Percentiles rank a stretch among this genome's conserved stretches.
These are phyloP conservation scores for Myiotriccus ornatus DNA, from an alignment of 2,797 vertebrate species.

Conservation along the genomic window DNA sequence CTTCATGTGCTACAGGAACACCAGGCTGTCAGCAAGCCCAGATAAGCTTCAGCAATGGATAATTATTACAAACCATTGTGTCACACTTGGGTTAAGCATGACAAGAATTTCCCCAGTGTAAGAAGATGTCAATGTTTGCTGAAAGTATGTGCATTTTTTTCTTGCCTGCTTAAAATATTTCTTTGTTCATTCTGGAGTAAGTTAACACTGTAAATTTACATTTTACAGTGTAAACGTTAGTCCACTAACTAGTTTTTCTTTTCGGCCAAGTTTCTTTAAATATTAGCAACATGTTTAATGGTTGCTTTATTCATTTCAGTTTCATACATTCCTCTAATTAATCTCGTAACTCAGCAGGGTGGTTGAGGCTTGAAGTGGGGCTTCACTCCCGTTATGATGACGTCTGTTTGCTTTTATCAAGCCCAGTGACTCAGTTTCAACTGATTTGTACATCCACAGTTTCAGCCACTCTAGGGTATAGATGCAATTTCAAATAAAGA, in stretches of 20 bases:
- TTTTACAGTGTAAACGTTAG: conserved; percentile 6
- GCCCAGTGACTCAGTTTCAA: conserved; percentile 39
- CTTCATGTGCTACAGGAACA: not conserved
- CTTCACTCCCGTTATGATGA: not conserved
- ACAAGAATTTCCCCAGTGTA: conserved; percentile 13
- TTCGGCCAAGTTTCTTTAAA: not conserved
- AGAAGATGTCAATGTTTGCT: not conserved
- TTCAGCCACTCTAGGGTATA: not conserved
- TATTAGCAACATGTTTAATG: not conserved
- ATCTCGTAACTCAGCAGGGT: not conserved
- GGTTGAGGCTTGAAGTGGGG: not conserved
- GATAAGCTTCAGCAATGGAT: conserved; percentile 15
- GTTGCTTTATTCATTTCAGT: not conserved
- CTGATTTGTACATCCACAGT: conserved; percentile 16
- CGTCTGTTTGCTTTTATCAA: conserved; percentile 39
- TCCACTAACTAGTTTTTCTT: not conserved
- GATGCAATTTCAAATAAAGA: not conserved
- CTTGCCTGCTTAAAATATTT: not conserved
- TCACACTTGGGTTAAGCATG: conserved; percentile 14
- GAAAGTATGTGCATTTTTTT: not conserved
- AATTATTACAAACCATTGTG: conserved; percentile 21
- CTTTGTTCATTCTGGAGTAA: not conserved
- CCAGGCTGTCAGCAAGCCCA: not conserved
- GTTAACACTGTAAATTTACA: not conserved
- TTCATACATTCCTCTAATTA: conserved; percentile 5